phyloP scores from a whole-genome alignment of 2,888 invertebrate species.

The Noctua comes region DNA sequence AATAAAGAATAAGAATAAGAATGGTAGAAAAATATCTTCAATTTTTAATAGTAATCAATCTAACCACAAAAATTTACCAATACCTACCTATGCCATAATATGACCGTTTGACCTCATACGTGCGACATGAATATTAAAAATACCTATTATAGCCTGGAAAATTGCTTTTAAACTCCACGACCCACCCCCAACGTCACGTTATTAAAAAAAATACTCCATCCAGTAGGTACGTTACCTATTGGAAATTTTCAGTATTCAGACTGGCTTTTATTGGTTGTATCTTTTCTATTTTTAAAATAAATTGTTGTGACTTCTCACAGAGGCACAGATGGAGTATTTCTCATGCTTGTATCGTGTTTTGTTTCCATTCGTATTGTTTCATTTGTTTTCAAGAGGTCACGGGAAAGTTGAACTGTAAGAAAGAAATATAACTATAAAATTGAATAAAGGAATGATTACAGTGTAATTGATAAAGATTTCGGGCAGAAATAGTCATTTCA shows the following conservation, averaged over 20 bases:
- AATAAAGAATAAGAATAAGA: too few species aligned
- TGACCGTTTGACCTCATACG: slow-evolving; percentile 54
- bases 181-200: slow-evolving; percentile 54
- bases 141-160: slow-evolving; percentile 69
- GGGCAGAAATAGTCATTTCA: too few species aligned
- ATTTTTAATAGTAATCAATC: neutral
- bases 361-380: neutral
- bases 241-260: neutral
- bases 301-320: neutral
- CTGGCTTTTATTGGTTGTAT: neutral
- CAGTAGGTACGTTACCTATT: neutral
- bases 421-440: too few species aligned
- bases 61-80: neutral
- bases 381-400: neutral
- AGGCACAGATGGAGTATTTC: slow-evolving; percentile 10
- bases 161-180: slow-evolving; percentile 73
- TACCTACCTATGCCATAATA: slow-evolving; percentile 7
- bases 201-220: slow-evolving; percentile 55
- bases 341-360: neutral
- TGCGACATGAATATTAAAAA: slow-evolving; percentile 76
- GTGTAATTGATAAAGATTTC: too few species aligned
- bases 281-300: neutral
- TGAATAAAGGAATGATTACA: too few species aligned
- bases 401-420: too few species aligned
- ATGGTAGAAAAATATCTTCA: neutral